Evolutionary conservation across 2,888 invertebrate species (phyloP).

Genomic region (Torymus aiolomorphi): DNA sequence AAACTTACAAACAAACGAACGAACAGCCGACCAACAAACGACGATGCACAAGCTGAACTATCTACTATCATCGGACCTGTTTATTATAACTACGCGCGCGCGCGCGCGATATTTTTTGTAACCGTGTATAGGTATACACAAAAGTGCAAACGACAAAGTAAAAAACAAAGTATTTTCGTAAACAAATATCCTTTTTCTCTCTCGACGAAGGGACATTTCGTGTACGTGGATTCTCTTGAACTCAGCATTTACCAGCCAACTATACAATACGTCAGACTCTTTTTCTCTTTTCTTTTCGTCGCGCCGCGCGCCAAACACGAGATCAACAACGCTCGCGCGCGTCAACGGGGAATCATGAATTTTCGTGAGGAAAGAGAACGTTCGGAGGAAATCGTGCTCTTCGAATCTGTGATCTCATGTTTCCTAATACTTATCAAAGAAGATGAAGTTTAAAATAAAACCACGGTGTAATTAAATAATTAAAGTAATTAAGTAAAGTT

Average conservation of each 20-base stretch:
- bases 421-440: constrained; percentile 59
- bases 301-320: too few relatives aligned
- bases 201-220: constrained; percentile 49
- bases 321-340: too few relatives aligned
- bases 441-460: background rate
- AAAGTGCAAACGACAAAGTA: too few relatives aligned
- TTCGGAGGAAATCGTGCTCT: constrained; percentile 56
- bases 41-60: constrained; percentile 45
- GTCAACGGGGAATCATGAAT: constrained; percentile 45
- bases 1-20: background rate
- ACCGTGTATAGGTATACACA: too few relatives aligned
- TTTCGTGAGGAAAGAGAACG: constrained; percentile 49
- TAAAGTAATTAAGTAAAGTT: constrained; percentile 35
- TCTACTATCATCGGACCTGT: constrained; percentile 43
- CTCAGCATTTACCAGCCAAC: too few relatives aligned
- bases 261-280: too few relatives aligned
- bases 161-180: too few relatives aligned
- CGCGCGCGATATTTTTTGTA: constrained; percentile 49
- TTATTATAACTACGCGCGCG: constrained; percentile 8
- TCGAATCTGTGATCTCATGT: constrained; percentile 59
- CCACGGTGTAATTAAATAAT: constrained; percentile 37
- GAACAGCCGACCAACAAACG: constrained; percentile 39
- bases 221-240: constrained; percentile 30
- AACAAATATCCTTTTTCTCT: constrained; percentile 2
- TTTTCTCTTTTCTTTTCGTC: too few relatives aligned